A percentile compares a stretch with the other conserved stretches of the same genome.
phyloP scores from a whole-genome alignment of 2,113 vertebrate genomes.

The Tachycineta bicolor region DNA sequence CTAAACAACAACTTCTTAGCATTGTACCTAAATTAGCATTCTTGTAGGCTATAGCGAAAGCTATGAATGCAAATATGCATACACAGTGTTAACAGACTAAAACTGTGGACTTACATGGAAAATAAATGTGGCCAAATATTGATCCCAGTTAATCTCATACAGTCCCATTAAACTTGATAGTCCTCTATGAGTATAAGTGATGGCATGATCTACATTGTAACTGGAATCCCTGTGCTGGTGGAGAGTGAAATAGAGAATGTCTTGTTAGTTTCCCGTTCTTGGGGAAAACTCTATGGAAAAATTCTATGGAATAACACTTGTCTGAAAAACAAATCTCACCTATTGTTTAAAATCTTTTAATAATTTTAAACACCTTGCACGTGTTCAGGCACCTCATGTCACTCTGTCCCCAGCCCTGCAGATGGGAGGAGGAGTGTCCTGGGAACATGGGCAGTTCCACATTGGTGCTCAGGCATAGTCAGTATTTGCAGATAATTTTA shows the following conservation, averaged over 20 bases:
- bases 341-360: not conserved
- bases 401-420: rapidly evolving
- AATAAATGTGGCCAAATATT: not conserved
- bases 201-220: not conserved
- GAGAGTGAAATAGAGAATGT: not conserved
- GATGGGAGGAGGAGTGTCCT: not conserved
- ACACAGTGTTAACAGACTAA: rapidly evolving
- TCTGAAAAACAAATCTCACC: not conserved
- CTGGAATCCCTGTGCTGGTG: rapidly evolving
- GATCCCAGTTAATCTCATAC: not conserved
- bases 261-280: not conserved
- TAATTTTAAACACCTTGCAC: not conserved
- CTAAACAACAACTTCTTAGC: not conserved
- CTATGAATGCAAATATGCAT: rapidly evolving
- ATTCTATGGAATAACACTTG: not conserved
- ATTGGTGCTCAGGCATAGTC: rapidly evolving
- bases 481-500: rapidly evolving
- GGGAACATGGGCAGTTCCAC: not conserved
- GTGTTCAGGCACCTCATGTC: not conserved
- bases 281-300: not conserved
- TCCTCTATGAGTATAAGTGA: not conserved
- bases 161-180: not conserved
- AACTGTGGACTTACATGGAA: not conserved
- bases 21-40: not conserved
- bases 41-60: not conserved